Base-by-base conservation (phyloP, 2,888 invertebrate species). In the Polyommatus iphigenia region DNA sequence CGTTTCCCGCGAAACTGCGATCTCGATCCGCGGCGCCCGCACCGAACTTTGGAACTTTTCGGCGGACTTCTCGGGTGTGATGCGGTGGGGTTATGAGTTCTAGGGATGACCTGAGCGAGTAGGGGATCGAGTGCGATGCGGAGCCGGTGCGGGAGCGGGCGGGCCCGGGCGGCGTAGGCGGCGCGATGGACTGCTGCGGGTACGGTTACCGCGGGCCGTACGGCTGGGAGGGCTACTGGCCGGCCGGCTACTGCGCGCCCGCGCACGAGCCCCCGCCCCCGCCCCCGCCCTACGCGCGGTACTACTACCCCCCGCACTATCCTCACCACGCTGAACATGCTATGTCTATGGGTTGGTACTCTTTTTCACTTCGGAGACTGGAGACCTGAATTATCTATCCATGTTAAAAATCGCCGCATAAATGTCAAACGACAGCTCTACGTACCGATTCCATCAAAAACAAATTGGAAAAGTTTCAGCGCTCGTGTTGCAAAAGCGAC, bases 181-280 rank as follows among this genome's bases (percentile, higher is more conserved):
- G 79, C 78, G 85, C 83, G 82, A 94, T 94, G 94, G 94, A 94
- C 86, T 94, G 94, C 90, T 94, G 93, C 90, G 92, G 93, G 87
- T 94, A 93, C 92, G 89, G 92, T 89, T 92, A 90, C 87, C 92
- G 93, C 85, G 90, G 83, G 85, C 85, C 84, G 82, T 83, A 32
- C 77, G 85, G 84, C 82, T 90, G 90, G 89, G 90, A 89, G 72
- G 87, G 87, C 83, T 89, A 89, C 87, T 85, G 86, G 85, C 91
- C 91, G 85, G 88, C 83, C 83, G 81, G 80, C 79, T 84, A 85
- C 83, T 85, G 85, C 83, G 80, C 84, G 82, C 84, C 85, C 83
- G 83, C 85, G 83, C 93, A 92, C 84, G 92, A 93, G 82, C 92
- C 92, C 79, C 67, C 67, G 29, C 67, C 92, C 79, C 67, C 67